Conservation (phyloP, 2,797 vertebrate species). For the Spondyliosoma cantharus region DNA sequence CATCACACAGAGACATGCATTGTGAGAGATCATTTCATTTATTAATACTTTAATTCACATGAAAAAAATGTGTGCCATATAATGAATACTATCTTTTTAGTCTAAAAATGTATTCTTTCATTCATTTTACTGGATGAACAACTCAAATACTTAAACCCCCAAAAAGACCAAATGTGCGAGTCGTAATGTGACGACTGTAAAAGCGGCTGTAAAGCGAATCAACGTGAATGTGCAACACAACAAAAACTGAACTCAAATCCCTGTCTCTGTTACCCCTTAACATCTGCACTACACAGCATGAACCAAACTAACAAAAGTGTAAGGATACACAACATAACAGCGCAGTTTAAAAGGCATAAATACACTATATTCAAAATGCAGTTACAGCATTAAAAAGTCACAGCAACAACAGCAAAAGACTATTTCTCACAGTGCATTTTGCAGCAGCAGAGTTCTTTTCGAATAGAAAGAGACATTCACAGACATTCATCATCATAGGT, state of each 20-base stretch:
- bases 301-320: constrained; percentile 17
- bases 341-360: constrained; percentile 33
- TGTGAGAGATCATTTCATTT: not conserved
- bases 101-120: constrained; percentile 30
- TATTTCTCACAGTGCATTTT: constrained; percentile 57
- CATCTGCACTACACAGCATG: constrained; percentile 10
- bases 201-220: too few species aligned
- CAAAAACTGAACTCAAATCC: not conserved
- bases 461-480: constrained; percentile 49
- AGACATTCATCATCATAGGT: constrained; percentile 37
- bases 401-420: constrained; percentile 24
- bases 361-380: constrained; percentile 41
- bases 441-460: constrained; percentile 55
- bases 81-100: not conserved
- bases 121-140: constrained; percentile 5
- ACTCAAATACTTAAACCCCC: constrained; percentile 22
- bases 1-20: not conserved
- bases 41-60: constrained; percentile 54
- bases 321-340: constrained; percentile 25
- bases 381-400: constrained; percentile 32
- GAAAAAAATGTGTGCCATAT: constrained; percentile 41
- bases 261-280: not conserved
- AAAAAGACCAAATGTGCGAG: constrained; percentile 43
- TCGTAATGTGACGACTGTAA: constrained; percentile 25
- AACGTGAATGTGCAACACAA: constrained; percentile 21